Evolutionary conservation across 2,113 vertebrate species (phyloP).

Genomic region (Melospiza georgiana): DNA sequence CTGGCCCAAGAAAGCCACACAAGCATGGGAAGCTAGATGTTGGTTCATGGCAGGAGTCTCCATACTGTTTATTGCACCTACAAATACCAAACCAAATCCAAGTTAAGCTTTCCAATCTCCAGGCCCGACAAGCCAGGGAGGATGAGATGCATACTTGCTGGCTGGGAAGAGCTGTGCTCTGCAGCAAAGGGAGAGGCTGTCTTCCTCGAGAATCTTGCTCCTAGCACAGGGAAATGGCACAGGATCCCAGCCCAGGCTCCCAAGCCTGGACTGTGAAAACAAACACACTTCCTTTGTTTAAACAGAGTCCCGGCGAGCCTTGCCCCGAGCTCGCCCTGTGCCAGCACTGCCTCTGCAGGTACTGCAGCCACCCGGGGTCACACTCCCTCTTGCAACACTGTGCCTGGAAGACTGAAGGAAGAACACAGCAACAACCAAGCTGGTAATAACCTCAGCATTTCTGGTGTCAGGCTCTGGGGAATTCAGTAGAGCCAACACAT

Average conservation of each 20-base stretch:
- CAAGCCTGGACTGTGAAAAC: constrained; percentile 49
- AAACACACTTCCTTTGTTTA: constrained; percentile 61
- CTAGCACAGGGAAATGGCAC: constrained; percentile 14
- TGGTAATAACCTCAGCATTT: constrained; percentile 34
- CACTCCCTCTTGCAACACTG: neutral
- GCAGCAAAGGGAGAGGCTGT: constrained; percentile 27
- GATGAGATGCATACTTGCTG: neutral
- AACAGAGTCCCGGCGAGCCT: neutral
- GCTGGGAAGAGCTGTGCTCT: neutral
- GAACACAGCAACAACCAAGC: neutral
- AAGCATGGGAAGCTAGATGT: rapidly evolving
- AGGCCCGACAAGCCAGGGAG: neutral
- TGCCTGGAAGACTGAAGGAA: neutral
- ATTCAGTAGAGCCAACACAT: constrained; percentile 54
- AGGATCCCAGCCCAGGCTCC: constrained; percentile 42
- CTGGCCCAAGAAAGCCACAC: neutral
- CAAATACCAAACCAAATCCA: neutral
- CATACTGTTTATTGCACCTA: neutral
- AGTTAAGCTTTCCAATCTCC: neutral
- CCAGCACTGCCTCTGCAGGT: neutral
- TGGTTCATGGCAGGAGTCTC: neutral
- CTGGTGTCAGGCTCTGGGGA: constrained; percentile 41
- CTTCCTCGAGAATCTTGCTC: neutral
- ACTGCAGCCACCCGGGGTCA: neutral
- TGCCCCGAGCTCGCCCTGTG: neutral